These are phyloP conservation scores for Platalea minor DNA, from an alignment of 2,797 vertebrate genomes.

Conservation along the genomic window DNA sequence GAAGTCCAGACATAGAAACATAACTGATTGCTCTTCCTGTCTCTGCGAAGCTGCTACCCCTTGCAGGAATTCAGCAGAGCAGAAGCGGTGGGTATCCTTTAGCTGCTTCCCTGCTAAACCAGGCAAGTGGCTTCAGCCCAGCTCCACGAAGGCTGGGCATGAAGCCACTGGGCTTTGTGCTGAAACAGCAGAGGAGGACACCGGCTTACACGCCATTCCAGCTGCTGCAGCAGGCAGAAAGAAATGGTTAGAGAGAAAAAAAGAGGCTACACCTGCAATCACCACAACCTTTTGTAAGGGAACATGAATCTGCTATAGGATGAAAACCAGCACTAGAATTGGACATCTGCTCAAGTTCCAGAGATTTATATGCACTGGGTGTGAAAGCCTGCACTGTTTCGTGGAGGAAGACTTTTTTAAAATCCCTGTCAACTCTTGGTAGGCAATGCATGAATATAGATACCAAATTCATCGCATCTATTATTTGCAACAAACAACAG, in stretches of 20 bases:
- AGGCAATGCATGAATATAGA: neutral
- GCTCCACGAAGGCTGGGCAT: accelerated
- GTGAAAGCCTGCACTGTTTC: neutral
- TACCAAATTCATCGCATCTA: neutral
- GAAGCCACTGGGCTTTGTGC: neutral
- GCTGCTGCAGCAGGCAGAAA: neutral
- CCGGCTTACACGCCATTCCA: accelerated
- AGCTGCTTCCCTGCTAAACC: neutral
- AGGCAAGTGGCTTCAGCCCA: neutral
- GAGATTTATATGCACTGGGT: accelerated
- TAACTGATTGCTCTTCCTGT: neutral
- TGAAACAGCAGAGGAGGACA: neutral
- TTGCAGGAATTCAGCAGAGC: neutral
- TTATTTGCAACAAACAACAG: neutral
- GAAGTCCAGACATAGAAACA: neutral
- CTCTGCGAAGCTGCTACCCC: neutral
- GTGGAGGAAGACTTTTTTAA: neutral
- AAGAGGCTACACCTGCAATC: neutral
- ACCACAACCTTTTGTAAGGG: neutral
- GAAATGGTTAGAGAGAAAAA: neutral
- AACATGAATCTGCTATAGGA: neutral
- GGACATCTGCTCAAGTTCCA: neutral
- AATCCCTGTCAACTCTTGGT: neutral
- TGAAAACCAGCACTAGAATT: neutral
- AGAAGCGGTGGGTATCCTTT: neutral